Conservation (phyloP, 2,113 vertebrate genomes). For the Chaetura pelagica region DNA sequence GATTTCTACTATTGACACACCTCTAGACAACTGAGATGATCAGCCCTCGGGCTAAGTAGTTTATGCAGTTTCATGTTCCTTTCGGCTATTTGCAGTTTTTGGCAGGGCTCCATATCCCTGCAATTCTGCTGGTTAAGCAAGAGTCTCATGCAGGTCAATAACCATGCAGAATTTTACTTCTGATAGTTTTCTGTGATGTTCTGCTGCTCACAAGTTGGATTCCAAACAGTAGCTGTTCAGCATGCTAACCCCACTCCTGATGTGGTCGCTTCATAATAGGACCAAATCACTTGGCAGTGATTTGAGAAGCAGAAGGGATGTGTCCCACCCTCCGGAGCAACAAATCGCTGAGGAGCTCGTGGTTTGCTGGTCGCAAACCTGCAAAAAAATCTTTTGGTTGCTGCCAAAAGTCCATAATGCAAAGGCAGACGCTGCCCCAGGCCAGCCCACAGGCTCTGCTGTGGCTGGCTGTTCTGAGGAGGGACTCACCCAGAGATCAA, state of each 20-base stretch:
- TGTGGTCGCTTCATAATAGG: not conserved
- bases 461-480: rapidly evolving
- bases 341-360: rapidly evolving
- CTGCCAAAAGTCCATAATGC: rapidly evolving
- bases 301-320: not conserved
- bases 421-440: not conserved
- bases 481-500: not conserved
- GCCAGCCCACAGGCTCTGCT: not conserved
- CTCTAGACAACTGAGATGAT: not conserved
- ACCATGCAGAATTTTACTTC: not conserved
- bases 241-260: not conserved
- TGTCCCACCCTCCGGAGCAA: not conserved
- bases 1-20: not conserved
- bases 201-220: not conserved
- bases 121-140: not conserved
- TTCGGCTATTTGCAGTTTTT: not conserved
- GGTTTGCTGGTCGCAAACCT: not conserved
- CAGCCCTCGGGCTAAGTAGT: not conserved
- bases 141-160: rapidly evolving
- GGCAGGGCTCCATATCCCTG: not conserved
- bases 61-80: rapidly evolving
- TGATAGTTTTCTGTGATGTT: not conserved
- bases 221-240: not conserved
- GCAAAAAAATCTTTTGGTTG: too few species aligned
- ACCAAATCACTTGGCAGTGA: rapidly evolving